phyloP scores from a whole-genome alignment of 1,140 invertebrate genomes.

The Tenebrio molitor region DNA sequence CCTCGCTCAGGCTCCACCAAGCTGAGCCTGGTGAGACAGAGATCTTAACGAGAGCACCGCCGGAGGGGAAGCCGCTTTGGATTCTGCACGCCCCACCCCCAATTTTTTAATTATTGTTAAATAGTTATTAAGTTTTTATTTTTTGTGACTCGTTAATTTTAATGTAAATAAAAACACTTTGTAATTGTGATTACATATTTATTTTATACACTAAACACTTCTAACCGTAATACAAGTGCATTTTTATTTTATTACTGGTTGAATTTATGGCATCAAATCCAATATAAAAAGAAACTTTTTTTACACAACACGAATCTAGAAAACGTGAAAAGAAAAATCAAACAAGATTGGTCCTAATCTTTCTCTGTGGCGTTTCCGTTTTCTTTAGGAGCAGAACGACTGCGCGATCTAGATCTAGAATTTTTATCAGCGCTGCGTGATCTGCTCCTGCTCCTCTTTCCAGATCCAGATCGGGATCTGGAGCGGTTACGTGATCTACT shows the following conservation, averaged over 20 bases:
- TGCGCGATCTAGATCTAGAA: conserved; percentile 59
- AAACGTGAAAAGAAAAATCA: conserved; percentile 24
- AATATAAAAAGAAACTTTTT: conserved; percentile 19
- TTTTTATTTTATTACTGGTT: conserved; percentile 9
- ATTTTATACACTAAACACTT: conserved; percentile 26
- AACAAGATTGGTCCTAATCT: conserved; percentile 42
- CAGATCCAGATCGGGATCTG: conserved; percentile 61
- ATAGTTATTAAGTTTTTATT: conserved; percentile 21
- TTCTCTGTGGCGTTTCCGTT: conserved; percentile 50
- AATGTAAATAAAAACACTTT: neutral
- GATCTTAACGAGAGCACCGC: neutral
- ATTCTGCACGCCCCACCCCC: no score
- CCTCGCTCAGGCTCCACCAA: conserved; percentile 51
- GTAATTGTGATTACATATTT: conserved; percentile 27
- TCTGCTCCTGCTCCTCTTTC: conserved; percentile 62
- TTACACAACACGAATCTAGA: conserved; percentile 6
- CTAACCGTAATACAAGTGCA: conserved; percentile 24
- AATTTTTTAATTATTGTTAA: conserved; percentile 34
- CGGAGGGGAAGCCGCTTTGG: no score
- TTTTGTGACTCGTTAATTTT: conserved; percentile 11
- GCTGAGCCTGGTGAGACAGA: conserved; percentile 51
- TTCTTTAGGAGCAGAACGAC: conserved; percentile 56
- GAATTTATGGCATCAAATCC: conserved; percentile 16
- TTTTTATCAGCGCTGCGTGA: conserved; percentile 59
- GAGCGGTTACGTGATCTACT: conserved; percentile 64